A percentile compares a stretch with the other conserved stretches of the same genome.
These are phyloP conservation scores for Formica exsecta DNA, from an alignment of 1,140 invertebrate species.

Conservation along the genomic window DNA sequence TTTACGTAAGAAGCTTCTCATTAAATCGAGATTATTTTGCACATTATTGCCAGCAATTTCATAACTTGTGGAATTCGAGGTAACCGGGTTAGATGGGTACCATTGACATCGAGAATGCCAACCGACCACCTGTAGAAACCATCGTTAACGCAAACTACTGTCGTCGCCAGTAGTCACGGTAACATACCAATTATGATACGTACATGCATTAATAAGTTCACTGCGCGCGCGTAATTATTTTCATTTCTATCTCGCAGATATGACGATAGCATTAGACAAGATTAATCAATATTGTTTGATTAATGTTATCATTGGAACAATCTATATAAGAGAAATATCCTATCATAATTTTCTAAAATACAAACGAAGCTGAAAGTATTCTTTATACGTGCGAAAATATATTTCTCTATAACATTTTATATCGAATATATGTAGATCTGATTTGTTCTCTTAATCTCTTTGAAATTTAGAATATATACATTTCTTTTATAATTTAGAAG, in stretches of 20 bases:
- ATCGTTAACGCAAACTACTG: slow-evolving; percentile 59
- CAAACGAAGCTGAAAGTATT: background rate
- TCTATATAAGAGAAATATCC: background rate
- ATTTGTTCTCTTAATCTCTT: background rate
- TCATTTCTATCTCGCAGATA: background rate
- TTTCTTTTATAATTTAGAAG: background rate
- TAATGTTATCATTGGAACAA: background rate
- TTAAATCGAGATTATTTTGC: slow-evolving; percentile 47
- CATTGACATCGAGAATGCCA: slow-evolving; percentile 71
- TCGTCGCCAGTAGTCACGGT: background rate
- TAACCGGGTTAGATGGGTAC: slow-evolving; percentile 47
- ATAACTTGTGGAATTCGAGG: slow-evolving; percentile 41
- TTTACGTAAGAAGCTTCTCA: background rate
- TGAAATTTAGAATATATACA: background rate
- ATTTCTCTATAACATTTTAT: background rate
- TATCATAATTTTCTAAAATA: background rate
- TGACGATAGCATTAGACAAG: background rate
- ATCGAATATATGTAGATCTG: background rate
- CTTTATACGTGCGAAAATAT: background rate
- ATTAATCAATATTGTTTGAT: background rate
- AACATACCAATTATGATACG: slow-evolving; percentile 51
- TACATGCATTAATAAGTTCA: background rate
- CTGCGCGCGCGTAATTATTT: background rate
- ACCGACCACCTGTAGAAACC: slow-evolving; percentile 73
- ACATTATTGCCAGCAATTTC: slow-evolving; percentile 64